Percentiles rank a stretch among this genome's conserved stretches.
Conservation (phyloP, 2,888 invertebrate species). For the Drosophila yooni region DNA sequence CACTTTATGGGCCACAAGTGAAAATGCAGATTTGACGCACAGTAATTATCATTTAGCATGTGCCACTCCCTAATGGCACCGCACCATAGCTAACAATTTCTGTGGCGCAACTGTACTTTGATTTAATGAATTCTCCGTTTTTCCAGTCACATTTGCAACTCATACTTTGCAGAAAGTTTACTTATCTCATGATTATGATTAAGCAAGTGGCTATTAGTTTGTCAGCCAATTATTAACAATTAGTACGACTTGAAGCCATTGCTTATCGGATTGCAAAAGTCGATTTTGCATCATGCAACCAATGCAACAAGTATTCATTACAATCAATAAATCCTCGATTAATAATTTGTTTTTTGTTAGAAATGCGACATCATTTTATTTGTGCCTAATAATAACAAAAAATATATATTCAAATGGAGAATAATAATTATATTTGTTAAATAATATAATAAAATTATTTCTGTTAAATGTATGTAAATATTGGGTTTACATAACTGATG, state of each 20-base stretch:
- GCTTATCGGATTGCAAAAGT: not conserved
- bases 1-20: constrained; percentile 52
- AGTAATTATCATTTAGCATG: constrained; percentile 43
- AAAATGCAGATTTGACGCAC: constrained; percentile 32
- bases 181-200: not conserved
- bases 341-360: not conserved
- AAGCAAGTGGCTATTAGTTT: not conserved
- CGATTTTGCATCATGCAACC: not conserved
- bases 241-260: not conserved
- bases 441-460: too few species aligned
- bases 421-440: too few species aligned
- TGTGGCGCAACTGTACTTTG: constrained; percentile 37
- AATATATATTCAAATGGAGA: too few species aligned
- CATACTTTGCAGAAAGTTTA: not conserved
- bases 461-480: too few species aligned
- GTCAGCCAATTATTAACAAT: not conserved
- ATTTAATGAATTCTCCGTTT: not conserved
- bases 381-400: too few species aligned
- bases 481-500: not conserved
- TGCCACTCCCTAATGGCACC: constrained; percentile 19
- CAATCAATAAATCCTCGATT: not conserved
- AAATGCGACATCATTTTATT: not conserved
- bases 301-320: not conserved
- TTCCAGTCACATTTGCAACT: not conserved
- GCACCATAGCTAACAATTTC: constrained; percentile 5